Conservation (phyloP, 92 coral and sea anemone species). For the Siderastrea siderea region DNA sequence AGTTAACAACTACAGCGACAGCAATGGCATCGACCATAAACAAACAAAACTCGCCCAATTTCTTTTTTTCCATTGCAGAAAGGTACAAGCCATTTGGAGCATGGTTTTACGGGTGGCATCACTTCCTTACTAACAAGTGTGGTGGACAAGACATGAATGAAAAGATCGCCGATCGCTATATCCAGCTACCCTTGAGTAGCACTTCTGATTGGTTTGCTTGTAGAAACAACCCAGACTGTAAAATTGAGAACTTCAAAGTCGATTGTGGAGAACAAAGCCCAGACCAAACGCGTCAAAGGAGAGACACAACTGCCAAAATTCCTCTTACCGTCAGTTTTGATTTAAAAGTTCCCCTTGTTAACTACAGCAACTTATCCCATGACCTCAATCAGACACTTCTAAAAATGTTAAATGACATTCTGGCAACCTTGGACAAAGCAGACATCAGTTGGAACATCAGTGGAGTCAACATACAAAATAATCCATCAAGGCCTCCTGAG, state of each 20-base stretch:
- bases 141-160: conserved; percentile 20
- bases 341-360: conserved; percentile 17
- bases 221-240: conserved; percentile 1
- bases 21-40: no score
- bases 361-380: neutral
- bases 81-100: neutral
- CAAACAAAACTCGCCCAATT: no score
- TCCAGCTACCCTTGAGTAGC: neutral
- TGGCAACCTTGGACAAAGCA: conserved; percentile 36
- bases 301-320: neutral
- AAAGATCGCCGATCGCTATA: conserved; percentile 20
- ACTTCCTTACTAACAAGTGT: conserved; percentile 36
- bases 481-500: conserved; percentile 33
- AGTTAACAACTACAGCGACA: no score
- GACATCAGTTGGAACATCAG: conserved; percentile 50
- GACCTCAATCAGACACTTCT: conserved; percentile 45
- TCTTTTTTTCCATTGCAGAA: neutral
- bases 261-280: conserved; percentile 28
- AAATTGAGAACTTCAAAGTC: conserved; percentile 44
- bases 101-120: conserved; percentile 18
- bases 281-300: conserved; percentile 25
- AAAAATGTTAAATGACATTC: conserved; percentile 26
- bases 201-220: conserved; percentile 26
- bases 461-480: conserved; percentile 38
- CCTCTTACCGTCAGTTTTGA: conserved; percentile 15